These are phyloP conservation scores for Pelobates fuscus DNA, from an alignment of 2,113 vertebrate species.

Conservation along the genomic window DNA sequence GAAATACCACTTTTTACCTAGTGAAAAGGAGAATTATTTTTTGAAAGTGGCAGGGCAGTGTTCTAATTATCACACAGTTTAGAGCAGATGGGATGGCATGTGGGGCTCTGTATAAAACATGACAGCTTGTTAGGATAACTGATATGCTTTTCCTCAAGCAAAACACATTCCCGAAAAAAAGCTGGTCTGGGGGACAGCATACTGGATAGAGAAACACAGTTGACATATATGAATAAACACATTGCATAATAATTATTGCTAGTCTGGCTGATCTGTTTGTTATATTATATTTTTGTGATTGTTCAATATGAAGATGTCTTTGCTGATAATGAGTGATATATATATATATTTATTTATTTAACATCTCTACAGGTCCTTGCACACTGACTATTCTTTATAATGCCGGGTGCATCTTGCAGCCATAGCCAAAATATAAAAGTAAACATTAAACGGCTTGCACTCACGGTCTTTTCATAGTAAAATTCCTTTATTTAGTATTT, in stretches of 20 bases:
- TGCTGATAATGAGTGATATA: constrained; percentile 10
- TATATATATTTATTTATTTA: no score
- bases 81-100: constrained; percentile 47
- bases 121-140: constrained; percentile 50
- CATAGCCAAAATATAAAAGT: no score
- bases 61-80: constrained; percentile 44
- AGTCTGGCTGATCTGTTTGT: no score
- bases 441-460: no score
- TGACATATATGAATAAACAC: constrained; percentile 8
- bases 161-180: constrained; percentile 15
- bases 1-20: constrained; percentile 33
- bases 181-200: background rate
- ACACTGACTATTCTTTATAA: no score
- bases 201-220: background rate
- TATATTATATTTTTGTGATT: no score
- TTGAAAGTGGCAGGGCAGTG: constrained; percentile 40
- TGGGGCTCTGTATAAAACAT: constrained; percentile 41
- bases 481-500: no score
- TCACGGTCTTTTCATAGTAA: no score
- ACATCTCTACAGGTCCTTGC: no score
- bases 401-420: no score
- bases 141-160: constrained; percentile 27
- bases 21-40: constrained; percentile 38
- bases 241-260: constrained; percentile 18
- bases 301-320: background rate